Percentiles rank a stretch among this genome's conserved stretches.
Evolutionary conservation across 2,113 vertebrate species (phyloP).

Genomic region (Rhea americana): DNA sequence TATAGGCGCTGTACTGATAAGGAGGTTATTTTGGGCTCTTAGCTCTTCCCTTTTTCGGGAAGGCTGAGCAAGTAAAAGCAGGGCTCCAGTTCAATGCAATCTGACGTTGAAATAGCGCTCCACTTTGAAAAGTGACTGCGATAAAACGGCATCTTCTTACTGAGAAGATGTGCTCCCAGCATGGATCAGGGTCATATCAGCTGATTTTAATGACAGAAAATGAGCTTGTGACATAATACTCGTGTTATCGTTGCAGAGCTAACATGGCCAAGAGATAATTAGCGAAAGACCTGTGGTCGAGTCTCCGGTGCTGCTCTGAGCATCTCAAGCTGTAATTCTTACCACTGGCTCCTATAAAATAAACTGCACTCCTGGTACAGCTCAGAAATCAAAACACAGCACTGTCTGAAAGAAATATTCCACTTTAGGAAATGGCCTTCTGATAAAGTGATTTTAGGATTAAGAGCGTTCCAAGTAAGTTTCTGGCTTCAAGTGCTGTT

Average conservation of each 20-base stretch:
- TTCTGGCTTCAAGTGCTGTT: not conserved
- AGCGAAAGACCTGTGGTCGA: conserved; percentile 27
- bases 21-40: not conserved
- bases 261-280: conserved; percentile 49
- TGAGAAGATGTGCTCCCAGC: not conserved
- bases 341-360: conserved; percentile 5
- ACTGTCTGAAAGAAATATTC: not conserved
- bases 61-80: not conserved
- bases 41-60: not conserved
- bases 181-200: not conserved
- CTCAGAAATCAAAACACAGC: not conserved
- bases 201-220: conserved; percentile 55
- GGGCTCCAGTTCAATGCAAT: not conserved
- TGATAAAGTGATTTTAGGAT: conserved; percentile 4
- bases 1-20: not conserved
- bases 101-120: not conserved
- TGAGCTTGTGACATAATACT: conserved; percentile 23
- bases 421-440: not conserved
- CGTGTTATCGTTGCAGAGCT: not conserved
- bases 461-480: not conserved
- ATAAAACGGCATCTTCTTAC: conserved; percentile 8
- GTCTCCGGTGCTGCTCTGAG: not conserved
- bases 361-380: conserved; percentile 9
- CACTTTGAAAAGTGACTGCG: not conserved
- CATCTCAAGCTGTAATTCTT: conserved; percentile 27